Evolutionary conservation across 2,888 invertebrate genomes (phyloP), one percentile per base, ranked within the genome.

Genomic region (Epinotia nisella): DNA sequence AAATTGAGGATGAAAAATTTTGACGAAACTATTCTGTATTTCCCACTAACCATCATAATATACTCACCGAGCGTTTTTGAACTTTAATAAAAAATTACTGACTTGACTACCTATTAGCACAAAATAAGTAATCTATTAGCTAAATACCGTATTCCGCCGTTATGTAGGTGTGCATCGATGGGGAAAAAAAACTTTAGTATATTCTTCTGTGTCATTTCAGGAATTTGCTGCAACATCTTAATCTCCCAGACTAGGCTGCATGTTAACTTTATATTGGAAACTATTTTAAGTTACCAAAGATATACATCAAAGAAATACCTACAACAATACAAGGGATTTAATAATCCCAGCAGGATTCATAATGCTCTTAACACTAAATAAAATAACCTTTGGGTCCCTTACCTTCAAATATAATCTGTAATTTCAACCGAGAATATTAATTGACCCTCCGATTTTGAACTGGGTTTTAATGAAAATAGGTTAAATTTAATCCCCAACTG

Each of bases 351-450:
- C 51, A 17, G 51, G 29, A 56, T 15, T 15, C 1, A 24, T 15
- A 29, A 56, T 24, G 24, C 24, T 19, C 13, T 35, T 51, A 51
- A 51, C 21, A n/a, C 24, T 62, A n/a, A 21, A 53, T 65, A 49
- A 65, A 65, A 64, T 64, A 51, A 21, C 53, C 29, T 64, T 35
- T 53, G 35, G 39, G 19, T 17, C n/a, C n/a, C 9, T 59, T 9
- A 2, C 53, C 15, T 65, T 19, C 11, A n/a, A 62, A 10, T 19
- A 45, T 62, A 62, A 53, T 65, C 53, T 53, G 51, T n/a, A 49
- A 51, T 35, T 65, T 65, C 19, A 65, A 65, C 53, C 17, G 35
- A 35, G 65, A 65, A 49, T 53, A 65, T 64, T 55, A 65, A 55
- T 55, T 15, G 19, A 19, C 19, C 65, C 49, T 61, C 49, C 17